These are phyloP conservation scores for Nibea albiflora DNA, from an alignment of 2,113 vertebrate genomes.

Conservation along the genomic window DNA sequence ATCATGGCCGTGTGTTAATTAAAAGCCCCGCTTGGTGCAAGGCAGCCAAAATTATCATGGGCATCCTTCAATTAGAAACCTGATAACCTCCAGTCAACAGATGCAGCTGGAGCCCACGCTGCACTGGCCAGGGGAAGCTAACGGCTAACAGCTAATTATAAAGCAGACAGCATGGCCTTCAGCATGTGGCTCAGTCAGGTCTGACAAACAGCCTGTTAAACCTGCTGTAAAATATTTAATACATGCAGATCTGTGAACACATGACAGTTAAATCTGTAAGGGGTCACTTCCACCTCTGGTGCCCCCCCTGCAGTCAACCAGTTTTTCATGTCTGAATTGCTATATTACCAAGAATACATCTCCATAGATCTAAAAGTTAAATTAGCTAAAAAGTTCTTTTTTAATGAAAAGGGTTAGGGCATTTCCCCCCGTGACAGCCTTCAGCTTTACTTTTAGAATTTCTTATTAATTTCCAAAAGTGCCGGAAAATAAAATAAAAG, in stretches of 20 bases:
- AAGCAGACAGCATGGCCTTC: slow-evolving; percentile 21
- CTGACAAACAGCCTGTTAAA: slow-evolving; percentile 54
- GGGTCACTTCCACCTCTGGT: slow-evolving; percentile 30
- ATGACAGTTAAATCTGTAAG: slow-evolving; percentile 6
- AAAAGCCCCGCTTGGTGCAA: slow-evolving; percentile 67
- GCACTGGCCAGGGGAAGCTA: slow-evolving; percentile 46
- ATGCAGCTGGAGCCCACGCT: slow-evolving; percentile 59
- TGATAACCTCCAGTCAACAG: slow-evolving; percentile 70
- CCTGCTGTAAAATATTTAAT: slow-evolving; percentile 39
- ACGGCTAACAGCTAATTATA: slow-evolving; percentile 53
- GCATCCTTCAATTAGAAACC: slow-evolving; percentile 78
- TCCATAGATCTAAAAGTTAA: not conserved
- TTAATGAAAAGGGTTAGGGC: not conserved
- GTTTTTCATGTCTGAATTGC: not conserved
- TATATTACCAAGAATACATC: slow-evolving; percentile 6
- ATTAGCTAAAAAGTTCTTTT: not conserved
- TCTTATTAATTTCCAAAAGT: not conserved
- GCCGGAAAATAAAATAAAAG: not conserved
- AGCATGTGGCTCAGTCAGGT: slow-evolving; percentile 9
- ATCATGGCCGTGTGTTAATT: slow-evolving; percentile 72
- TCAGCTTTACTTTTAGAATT: not conserved
- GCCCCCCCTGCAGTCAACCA: not conserved
- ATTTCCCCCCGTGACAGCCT: not conserved
- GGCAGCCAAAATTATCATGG: slow-evolving; percentile 72
- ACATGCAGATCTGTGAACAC: slow-evolving; percentile 49